Base-by-base conservation (phyloP, 2,888 invertebrate genomes). In the Cataglyphis livida region DNA sequence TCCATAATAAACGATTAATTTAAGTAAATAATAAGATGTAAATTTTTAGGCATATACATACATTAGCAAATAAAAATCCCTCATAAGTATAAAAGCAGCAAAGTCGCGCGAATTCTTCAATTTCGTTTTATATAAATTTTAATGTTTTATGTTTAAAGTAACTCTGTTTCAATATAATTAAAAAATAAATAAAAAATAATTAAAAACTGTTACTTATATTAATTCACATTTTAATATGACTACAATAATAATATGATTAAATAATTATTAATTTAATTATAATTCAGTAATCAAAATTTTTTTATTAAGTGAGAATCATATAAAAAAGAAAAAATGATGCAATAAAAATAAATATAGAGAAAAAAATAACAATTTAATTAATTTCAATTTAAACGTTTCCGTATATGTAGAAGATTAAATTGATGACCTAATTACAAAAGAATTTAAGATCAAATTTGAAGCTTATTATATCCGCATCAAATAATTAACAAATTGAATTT, bases 1-100 rank as follows among this genome's bases (percentile, higher is more conserved):
- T 35, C 32, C 71, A 18, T 71, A 59, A 68, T 65, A 65, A 76
- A 66, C 59, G 59, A 70, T 71, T 79, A 59, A 48, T 71, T 79
- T 35, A 44, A 21, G 59, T 44, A 59, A 25, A 59, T 15, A 35
- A 12, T 61, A 61, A 0, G 0, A 7, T 59, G 71, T 59, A 70
- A 48, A 78, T 59, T 44, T 70, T 32, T 6, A 32, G 25, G 7
- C 25, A 21, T 68, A 64, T 75, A 76, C 28, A 28, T 78, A 76
- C 38, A 28, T 78, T 44, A 78, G 21, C 32, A 38, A 59, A 71
- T 48, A 79, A 70, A 51, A n/a, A 79, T 59, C 21, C 21, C 5
- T 7, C 15, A 15, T 35, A 35, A 57, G 10, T 18, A 9, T 10
- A 18, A 57, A 44, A 79, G 44, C 68, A 32, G 57, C 12, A 21